Conservation (phyloP, 2,797 vertebrate species). For the Aselliscus stoliczkanus region DNA sequence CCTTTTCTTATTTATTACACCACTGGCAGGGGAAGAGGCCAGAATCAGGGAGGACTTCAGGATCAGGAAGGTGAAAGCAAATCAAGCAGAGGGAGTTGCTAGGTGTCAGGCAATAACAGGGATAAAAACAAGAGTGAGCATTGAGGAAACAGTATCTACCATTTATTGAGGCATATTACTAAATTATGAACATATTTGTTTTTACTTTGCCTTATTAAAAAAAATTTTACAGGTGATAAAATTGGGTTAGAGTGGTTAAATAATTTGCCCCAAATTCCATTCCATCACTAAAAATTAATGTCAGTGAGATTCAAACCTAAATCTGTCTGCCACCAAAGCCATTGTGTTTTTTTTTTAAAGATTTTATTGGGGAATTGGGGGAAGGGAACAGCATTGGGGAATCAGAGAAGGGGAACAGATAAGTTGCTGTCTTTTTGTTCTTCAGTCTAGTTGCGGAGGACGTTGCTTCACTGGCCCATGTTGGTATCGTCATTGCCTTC, state of each 20-base stretch:
- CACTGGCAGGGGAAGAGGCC: not conserved
- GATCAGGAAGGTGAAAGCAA: not conserved
- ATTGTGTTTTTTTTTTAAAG: no score
- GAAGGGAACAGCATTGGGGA: no score
- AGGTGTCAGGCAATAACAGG: not conserved
- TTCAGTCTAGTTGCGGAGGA: no score
- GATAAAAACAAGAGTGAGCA: not conserved
- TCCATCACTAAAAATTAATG: not conserved
- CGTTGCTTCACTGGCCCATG: no score
- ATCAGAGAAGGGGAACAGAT: no score
- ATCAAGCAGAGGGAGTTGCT: not conserved
- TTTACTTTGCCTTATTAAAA: not conserved
- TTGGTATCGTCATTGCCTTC: no score
- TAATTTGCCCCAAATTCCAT: not conserved
- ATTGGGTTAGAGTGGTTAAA: not conserved
- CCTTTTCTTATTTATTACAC: not conserved
- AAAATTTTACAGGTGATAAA: not conserved
- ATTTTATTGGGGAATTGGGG: no score
- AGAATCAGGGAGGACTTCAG: conserved; percentile 1
- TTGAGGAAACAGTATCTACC: not conserved
- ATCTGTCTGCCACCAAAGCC: not conserved
- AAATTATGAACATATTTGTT: not conserved
- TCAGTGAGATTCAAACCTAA: not conserved
- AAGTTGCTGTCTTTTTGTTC: no score
- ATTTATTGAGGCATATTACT: not conserved